These are phyloP conservation scores for Austrolebias charrua DNA, from an alignment of 2,797 vertebrate species.

Conservation along the genomic window DNA sequence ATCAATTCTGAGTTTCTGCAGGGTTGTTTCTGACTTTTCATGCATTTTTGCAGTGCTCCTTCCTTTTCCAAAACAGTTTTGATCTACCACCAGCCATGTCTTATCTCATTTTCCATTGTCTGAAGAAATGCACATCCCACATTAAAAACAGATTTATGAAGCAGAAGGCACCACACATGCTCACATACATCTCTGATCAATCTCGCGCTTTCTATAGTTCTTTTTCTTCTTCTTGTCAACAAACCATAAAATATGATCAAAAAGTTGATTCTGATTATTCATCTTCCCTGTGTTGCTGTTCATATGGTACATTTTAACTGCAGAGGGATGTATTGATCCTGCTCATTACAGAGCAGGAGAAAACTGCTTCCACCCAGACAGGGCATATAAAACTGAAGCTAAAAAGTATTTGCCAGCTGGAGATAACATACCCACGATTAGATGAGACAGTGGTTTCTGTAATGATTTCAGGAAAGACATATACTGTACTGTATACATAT, in stretches of 20 bases:
- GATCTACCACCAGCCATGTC: too few relatives aligned
- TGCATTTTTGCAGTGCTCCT: background rate
- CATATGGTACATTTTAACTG: conserved; percentile 54
- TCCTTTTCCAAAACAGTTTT: too few relatives aligned
- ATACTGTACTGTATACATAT: too few relatives aligned
- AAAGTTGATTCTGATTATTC: conserved; percentile 53
- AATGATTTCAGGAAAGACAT: conserved; percentile 20
- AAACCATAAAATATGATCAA: conserved; percentile 23
- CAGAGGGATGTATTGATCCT: conserved; percentile 58
- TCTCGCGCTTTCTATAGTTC: background rate
- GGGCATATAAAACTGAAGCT: conserved; percentile 32
- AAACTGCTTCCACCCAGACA: conserved; percentile 18
- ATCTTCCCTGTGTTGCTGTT: conserved; percentile 55
- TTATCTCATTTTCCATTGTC: background rate
- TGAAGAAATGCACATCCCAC: background rate
- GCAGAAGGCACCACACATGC: background rate
- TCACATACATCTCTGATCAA: background rate
- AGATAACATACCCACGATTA: conserved; percentile 27
- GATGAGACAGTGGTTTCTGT: conserved; percentile 29
- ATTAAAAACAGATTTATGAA: background rate
- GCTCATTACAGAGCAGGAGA: conserved; percentile 7
- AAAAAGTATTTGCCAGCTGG: conserved; percentile 30
- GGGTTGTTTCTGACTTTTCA: background rate
- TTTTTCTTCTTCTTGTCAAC: background rate
- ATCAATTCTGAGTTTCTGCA: background rate